phyloP scores from a whole-genome alignment of 2,888 invertebrate genomes.

The Phyto melanocephala region DNA sequence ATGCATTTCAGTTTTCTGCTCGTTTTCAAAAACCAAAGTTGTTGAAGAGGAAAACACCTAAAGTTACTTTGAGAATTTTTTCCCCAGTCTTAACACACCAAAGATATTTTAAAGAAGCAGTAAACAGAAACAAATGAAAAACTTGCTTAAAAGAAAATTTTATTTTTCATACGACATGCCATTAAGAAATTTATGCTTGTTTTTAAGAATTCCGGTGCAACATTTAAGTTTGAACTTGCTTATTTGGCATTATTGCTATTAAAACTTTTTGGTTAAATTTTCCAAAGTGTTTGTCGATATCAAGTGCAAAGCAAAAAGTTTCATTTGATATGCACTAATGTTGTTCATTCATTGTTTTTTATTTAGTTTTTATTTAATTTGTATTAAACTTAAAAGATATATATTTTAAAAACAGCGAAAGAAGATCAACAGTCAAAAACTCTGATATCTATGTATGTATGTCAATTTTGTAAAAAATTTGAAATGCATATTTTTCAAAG shows the following conservation, averaged over 20 bases:
- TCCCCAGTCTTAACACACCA: not conserved
- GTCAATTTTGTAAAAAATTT: too few relatives aligned
- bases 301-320: too few relatives aligned
- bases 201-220: not conserved
- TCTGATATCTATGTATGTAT: too few relatives aligned
- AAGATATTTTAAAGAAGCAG: not conserved
- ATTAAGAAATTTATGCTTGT: conserved; percentile 11
- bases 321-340: too few relatives aligned
- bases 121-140: not conserved
- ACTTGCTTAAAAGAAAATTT: not conserved
- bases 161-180: not conserved
- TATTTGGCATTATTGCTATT: conserved; percentile 6
- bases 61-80: conserved; percentile 24
- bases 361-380: too few relatives aligned
- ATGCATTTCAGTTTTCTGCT: too few relatives aligned
- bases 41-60: not conserved
- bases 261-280: not conserved
- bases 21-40: not conserved
- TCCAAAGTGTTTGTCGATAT: too few relatives aligned
- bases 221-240: conserved; percentile 16
- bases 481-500: too few relatives aligned
- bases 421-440: too few relatives aligned
- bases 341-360: too few relatives aligned
- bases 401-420: too few relatives aligned
- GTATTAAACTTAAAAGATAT: too few relatives aligned